A percentile compares a stretch with the other conserved stretches of the same genome.
These are phyloP conservation scores for Hyposoter dolosus DNA, from an alignment of 2,888 invertebrate species.

Conservation along the genomic window DNA sequence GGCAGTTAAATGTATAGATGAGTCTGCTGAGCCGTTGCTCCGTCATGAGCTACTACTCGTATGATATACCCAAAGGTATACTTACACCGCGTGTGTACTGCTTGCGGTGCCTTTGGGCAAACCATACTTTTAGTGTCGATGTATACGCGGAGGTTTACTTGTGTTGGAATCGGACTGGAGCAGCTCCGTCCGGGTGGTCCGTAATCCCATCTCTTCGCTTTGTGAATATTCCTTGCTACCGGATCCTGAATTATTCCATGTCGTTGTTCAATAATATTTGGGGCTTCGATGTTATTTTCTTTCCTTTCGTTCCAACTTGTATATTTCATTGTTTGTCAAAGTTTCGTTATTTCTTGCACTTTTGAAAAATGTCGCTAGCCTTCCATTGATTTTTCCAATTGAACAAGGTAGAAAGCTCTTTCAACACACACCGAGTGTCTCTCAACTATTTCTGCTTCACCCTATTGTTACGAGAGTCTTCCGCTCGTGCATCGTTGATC, in stretches of 20 bases:
- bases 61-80: conserved; percentile 49
- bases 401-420: neutral
- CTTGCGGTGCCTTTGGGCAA: conserved; percentile 58
- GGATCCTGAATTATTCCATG: neutral
- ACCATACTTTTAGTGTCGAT: conserved; percentile 29
- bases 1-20: conserved; percentile 20
- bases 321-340: neutral
- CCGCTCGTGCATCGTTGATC: conserved; percentile 23
- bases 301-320: neutral
- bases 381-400: conserved; percentile 10
- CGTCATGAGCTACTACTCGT: conserved; percentile 26
- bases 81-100: conserved; percentile 50
- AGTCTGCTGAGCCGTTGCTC: neutral
- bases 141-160: conserved; percentile 14
- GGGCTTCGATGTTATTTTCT: neutral
- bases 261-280: neutral
- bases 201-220: conserved; percentile 6
- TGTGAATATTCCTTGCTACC: conserved; percentile 2
- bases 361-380: neutral
- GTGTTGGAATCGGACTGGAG: conserved; percentile 18
- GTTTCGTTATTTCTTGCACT: neutral
- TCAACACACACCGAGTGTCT: neutral
- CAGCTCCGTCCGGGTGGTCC: neutral
- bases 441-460: conserved; percentile 15
- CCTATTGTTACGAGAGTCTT: conserved; percentile 20